Percentiles rank a stretch among this genome's conserved stretches.
phyloP scores from a whole-genome alignment of 1,140 invertebrate species.

The Anoplophora glabripennis region DNA sequence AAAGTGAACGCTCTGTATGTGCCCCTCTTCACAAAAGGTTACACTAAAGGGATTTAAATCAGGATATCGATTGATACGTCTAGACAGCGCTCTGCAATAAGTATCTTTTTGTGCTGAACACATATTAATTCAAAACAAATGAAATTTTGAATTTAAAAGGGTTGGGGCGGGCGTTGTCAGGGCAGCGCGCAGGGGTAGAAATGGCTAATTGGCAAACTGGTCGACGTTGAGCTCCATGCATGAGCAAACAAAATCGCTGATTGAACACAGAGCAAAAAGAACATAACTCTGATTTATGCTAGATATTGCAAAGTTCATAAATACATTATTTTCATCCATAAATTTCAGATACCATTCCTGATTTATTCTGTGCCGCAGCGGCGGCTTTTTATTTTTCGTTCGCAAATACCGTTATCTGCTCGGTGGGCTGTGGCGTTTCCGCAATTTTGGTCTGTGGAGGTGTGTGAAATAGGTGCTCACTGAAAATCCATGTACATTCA shows the following conservation, averaged over 20 bases:
- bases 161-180: constrained; percentile 23
- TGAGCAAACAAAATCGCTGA: constrained; percentile 29
- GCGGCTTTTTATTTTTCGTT: too few relatives aligned
- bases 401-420: too few relatives aligned
- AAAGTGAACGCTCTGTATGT: too few relatives aligned
- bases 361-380: too few relatives aligned
- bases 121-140: constrained; percentile 6
- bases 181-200: constrained; percentile 17
- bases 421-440: too few relatives aligned
- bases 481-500: too few relatives aligned
- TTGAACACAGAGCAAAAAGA: constrained; percentile 23
- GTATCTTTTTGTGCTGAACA: not conserved
- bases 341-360: too few relatives aligned
- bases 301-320: constrained; percentile 16
- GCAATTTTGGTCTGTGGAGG: too few relatives aligned
- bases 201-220: constrained; percentile 29
- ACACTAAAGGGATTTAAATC: too few relatives aligned
- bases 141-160: constrained; percentile 15
- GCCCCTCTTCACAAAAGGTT: too few relatives aligned
- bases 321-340: not conserved
- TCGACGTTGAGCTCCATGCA: constrained; percentile 24
- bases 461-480: too few relatives aligned
- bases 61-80: not conserved
- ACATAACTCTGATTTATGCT: constrained; percentile 21
- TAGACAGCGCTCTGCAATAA: not conserved